phyloP scores from a whole-genome alignment of 2,113 vertebrate species.

The Varanus komodoensis region DNA sequence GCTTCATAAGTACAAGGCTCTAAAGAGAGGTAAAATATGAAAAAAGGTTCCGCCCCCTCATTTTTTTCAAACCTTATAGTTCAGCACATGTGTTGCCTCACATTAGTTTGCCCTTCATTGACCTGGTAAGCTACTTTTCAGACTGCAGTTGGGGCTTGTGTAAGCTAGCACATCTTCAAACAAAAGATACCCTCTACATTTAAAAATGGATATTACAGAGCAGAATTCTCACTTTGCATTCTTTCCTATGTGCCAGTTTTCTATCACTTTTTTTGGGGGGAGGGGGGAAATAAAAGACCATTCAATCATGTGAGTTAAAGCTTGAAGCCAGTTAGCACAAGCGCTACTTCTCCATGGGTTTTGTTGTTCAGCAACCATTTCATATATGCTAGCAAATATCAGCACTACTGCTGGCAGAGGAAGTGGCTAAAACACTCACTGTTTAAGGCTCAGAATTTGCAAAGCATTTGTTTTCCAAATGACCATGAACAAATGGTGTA shows the following conservation, averaged over 20 bases:
- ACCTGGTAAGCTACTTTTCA: not conserved
- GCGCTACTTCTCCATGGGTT: not conserved
- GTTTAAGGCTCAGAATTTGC: not conserved
- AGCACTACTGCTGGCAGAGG: not conserved
- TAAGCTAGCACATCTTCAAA: not conserved
- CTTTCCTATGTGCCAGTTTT: not conserved
- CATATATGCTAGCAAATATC: not conserved
- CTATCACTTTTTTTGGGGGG: too few relatives aligned
- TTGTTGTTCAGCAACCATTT: not conserved
- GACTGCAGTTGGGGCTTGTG: not conserved
- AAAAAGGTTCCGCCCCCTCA: not conserved
- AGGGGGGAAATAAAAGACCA: not conserved
- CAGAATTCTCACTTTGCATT: not conserved
- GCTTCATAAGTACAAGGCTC: not conserved
- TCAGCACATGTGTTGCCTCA: not conserved
- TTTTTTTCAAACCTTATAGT: not conserved
- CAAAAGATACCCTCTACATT: not conserved
- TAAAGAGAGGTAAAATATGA: not conserved
- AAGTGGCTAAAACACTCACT: not conserved
- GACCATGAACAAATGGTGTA: not conserved
- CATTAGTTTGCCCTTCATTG: not conserved
- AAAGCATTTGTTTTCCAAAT: not conserved
- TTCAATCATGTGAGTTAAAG: not conserved
- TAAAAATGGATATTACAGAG: not conserved
- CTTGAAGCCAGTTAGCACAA: not conserved